A percentile compares a stretch with the other conserved stretches of the same genome.
Evolutionary conservation across 1,140 invertebrate species (phyloP).

Genomic region (Asobara japonica): DNA sequence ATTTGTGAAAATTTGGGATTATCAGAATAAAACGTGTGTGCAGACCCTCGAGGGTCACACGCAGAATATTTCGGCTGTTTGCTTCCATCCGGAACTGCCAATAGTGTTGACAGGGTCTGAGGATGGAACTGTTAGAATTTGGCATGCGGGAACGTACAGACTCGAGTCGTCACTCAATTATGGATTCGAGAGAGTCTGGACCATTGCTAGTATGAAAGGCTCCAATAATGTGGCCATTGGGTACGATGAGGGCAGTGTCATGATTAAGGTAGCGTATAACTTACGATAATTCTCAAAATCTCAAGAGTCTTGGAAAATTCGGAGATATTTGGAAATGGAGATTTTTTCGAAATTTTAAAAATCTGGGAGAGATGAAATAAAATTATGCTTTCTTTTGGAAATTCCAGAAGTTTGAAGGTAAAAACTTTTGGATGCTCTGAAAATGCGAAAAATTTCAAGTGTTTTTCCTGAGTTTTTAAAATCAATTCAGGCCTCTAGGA

Average conservation of each 20-base stretch:
- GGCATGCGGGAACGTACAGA: slow-evolving; percentile 98
- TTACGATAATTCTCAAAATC: too few species aligned
- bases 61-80: slow-evolving; percentile 93
- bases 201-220: slow-evolving; percentile 93
- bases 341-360: too few species aligned
- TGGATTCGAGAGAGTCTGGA: slow-evolving; percentile 98
- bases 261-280: too few species aligned
- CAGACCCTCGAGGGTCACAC: slow-evolving; percentile 97
- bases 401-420: too few species aligned
- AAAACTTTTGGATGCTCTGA: too few species aligned
- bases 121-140: slow-evolving; percentile 93
- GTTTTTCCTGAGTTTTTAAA: too few species aligned
- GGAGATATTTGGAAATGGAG: too few species aligned
- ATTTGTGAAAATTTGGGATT: slow-evolving; percentile 99
- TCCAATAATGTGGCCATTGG: slow-evolving; percentile 98
- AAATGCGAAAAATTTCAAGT: too few species aligned
- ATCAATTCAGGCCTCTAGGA: too few species aligned
- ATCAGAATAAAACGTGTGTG: slow-evolving; percentile 99
- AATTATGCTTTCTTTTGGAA: too few species aligned
- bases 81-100: slow-evolving; percentile 97
- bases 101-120: slow-evolving; percentile 98
- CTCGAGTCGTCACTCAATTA: slow-evolving; percentile 98
- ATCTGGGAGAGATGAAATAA: too few species aligned
- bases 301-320: too few species aligned
- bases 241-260: slow-evolving; percentile 98